A percentile compares a stretch with the other conserved stretches of the same genome.
These are phyloP conservation scores for Parambassis ranga DNA, from an alignment of 2,797 vertebrate genomes.

Conservation along the genomic window DNA sequence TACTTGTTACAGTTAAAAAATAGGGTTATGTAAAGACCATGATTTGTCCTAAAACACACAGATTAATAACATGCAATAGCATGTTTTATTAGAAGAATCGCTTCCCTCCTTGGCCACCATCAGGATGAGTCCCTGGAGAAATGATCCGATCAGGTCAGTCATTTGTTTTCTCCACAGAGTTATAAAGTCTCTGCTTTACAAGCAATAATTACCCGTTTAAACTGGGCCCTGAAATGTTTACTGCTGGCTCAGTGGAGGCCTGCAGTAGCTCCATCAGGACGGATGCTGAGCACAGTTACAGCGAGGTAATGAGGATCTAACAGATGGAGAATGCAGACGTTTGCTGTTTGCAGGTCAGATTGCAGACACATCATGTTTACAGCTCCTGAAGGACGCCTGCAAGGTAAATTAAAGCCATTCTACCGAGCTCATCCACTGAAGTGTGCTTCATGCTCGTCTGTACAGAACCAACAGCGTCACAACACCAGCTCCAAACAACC, in stretches of 20 bases:
- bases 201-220: conserved; percentile 39
- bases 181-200: not conserved
- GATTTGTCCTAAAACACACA: no score
- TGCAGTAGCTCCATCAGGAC: conserved; percentile 3
- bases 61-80: no score
- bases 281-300: conserved; percentile 25
- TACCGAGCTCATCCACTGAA: not conserved
- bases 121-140: no score
- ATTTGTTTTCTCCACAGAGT: conserved; percentile 23
- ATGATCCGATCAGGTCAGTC: no score
- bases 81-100: no score
- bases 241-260: conserved; percentile 18
- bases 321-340: conserved; percentile 53
- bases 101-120: no score
- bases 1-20: no score
- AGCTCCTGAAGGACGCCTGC: conserved; percentile 33
- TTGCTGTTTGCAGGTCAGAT: conserved; percentile 18
- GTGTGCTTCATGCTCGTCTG: conserved; percentile 6
- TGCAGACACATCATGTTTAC: conserved; percentile 55
- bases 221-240: conserved; percentile 9
- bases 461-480: not conserved
- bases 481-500: not conserved
- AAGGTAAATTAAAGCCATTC: conserved; percentile 57
- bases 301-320: conserved; percentile 54
- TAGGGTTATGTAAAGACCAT: no score